Evolutionary conservation across 1,140 invertebrate genomes (phyloP).

Genomic region (Drosophila littoralis): DNA sequence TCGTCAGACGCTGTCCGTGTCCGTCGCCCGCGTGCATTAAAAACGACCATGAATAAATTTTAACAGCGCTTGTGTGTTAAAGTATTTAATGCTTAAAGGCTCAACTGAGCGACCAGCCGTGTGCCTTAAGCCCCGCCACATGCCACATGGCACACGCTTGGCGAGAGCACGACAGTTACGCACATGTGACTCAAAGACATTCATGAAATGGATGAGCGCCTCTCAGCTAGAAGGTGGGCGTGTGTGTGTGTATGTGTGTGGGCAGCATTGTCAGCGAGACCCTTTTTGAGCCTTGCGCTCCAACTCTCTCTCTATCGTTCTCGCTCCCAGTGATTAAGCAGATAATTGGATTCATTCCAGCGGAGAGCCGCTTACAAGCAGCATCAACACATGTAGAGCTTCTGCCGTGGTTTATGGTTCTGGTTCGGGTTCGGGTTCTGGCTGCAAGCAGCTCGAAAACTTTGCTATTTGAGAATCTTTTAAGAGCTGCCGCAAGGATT

Average conservation of each 20-base stretch:
- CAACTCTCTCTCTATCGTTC: not conserved
- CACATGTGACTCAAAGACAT: slow-evolving; percentile 53
- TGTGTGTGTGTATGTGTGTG: slow-evolving; percentile 49
- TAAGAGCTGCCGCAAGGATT: slow-evolving; percentile 72
- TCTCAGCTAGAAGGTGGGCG: slow-evolving; percentile 31
- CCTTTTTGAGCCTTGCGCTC: slow-evolving; percentile 7
- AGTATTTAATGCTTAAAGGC: slow-evolving; percentile 82
- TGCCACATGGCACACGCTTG: slow-evolving; percentile 39
- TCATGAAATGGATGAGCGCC: slow-evolving; percentile 36
- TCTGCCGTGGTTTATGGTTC: slow-evolving; percentile 21
- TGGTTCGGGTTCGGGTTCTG: not conserved
- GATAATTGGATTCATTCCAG: slow-evolving; percentile 81
- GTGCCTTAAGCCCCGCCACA: slow-evolving; percentile 77
- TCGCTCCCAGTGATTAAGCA: slow-evolving; percentile 75
- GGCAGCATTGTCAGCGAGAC: slow-evolving; percentile 55
- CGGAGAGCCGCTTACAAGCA: slow-evolving; percentile 49
- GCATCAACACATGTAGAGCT: slow-evolving; percentile 61
- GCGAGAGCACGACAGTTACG: slow-evolving; percentile 46
- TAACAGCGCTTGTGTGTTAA: slow-evolving; percentile 81
- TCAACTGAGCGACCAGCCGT: slow-evolving; percentile 70
- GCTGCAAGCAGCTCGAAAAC: slow-evolving; percentile 42
- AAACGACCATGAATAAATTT: slow-evolving; percentile 81
- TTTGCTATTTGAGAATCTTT: slow-evolving; percentile 65
- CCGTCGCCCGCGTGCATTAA: slow-evolving; percentile 61
- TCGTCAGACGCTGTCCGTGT: slow-evolving; percentile 37